Conservation (phyloP, 1,140 invertebrate species). For the Brachystomella parvula region DNA sequence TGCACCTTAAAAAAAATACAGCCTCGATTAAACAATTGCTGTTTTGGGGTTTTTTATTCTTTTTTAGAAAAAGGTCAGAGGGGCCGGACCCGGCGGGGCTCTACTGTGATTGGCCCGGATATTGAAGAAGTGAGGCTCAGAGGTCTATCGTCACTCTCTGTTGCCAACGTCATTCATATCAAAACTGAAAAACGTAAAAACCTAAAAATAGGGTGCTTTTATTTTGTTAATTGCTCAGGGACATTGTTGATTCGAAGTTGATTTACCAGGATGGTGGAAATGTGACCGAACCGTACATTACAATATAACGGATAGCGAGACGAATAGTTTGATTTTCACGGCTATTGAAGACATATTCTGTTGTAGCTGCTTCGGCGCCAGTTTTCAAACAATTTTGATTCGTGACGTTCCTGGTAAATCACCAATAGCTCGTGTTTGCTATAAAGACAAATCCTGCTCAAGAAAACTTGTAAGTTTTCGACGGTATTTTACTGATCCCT, state of each 20-base stretch:
- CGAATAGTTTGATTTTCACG: neutral
- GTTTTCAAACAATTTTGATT: neutral
- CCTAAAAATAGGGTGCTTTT: neutral
- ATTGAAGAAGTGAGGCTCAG: conserved; percentile 18
- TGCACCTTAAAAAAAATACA: no score
- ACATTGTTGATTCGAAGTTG: no score
- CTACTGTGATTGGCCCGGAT: conserved; percentile 18
- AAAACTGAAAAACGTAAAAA: neutral
- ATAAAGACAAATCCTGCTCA: neutral
- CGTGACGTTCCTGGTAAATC: neutral
- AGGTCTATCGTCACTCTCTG: neutral
- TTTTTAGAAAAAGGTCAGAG: neutral
- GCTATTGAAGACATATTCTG: neutral
- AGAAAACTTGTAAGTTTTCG: neutral
- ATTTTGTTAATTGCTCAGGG: neutral
- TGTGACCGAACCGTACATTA: neutral
- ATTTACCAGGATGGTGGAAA: neutral
- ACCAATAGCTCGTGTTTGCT: neutral
- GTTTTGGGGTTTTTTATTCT: no score
- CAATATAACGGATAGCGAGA: neutral
- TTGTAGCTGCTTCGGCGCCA: neutral
- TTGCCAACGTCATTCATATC: neutral
- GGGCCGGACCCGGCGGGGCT: conserved; percentile 27
- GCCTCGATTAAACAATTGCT: no score
- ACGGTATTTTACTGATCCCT: neutral